Conservation (phyloP, 1,140 invertebrate genomes). For the Caenorhabditis inopinata region DNA sequence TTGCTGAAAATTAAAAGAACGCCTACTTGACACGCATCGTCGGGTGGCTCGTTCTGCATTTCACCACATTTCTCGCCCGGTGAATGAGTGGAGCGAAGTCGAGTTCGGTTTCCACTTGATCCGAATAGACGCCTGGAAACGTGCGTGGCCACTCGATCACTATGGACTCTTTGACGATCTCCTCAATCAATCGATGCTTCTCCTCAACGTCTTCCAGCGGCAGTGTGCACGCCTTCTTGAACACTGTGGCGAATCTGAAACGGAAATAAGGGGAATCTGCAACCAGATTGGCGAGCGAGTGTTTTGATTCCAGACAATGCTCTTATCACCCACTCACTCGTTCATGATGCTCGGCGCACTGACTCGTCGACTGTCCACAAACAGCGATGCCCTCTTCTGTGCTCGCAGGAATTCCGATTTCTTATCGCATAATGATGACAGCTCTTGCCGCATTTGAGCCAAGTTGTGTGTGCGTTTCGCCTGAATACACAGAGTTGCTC, state of each 20-base stretch:
- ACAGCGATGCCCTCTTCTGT: conserved; percentile 42
- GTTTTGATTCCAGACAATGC: conserved; percentile 19
- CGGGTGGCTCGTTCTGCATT: conserved; percentile 49
- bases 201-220: not conserved
- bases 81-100: conserved; percentile 48
- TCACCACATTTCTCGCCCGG: conserved; percentile 49
- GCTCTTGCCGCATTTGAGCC: conserved; percentile 14
- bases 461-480: conserved; percentile 11
- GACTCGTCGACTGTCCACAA: conserved; percentile 34
- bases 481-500: not conserved
- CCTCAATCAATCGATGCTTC: not conserved
- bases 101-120: conserved; percentile 25
- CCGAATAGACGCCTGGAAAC: conserved; percentile 36
- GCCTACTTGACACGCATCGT: conserved; percentile 51
- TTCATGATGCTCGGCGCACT: conserved; percentile 34
- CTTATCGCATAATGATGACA: conserved; percentile 22
- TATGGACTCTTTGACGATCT: conserved; percentile 32
- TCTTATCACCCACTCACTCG: conserved; percentile 35
- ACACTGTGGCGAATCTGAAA: not conserved
- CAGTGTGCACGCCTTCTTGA: not conserved
- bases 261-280: not conserved
- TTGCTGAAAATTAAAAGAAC: not conserved
- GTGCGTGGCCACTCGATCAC: conserved; percentile 46
- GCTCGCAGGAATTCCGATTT: conserved; percentile 30
- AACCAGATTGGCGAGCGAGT: too few relatives aligned